A percentile compares a stretch with the other conserved stretches of the same genome.
These are phyloP conservation scores for Lasioglossum malachurum DNA, from an alignment of 2,888 invertebrate species.

Conservation along the genomic window DNA sequence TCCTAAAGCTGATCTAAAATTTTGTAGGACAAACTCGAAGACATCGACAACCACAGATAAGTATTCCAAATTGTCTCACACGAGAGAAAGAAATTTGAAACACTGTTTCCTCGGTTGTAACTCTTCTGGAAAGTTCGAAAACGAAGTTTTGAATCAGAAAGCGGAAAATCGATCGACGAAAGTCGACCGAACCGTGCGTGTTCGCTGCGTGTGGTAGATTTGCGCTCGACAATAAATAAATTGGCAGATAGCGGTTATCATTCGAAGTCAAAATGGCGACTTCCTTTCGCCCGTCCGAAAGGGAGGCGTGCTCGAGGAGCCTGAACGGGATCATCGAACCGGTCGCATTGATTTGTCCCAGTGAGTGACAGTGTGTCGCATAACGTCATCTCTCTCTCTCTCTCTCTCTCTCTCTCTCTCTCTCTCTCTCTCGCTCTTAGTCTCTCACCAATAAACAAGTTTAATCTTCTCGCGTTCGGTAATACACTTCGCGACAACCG, in stretches of 20 bases:
- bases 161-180: background rate
- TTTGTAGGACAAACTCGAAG: too few species aligned
- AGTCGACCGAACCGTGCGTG: conserved; percentile 11
- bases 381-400: background rate
- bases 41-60: too few species aligned
- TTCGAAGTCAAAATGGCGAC: conserved; percentile 74
- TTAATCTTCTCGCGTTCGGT: background rate
- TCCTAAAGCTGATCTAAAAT: background rate
- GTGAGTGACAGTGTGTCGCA: background rate
- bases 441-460: background rate
- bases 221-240: conserved; percentile 74
- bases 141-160: background rate
- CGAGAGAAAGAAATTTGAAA: background rate
- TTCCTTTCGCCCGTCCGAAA: conserved; percentile 68
- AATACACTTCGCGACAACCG: background rate
- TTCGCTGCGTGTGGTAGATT: conserved; percentile 63
- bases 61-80: too few species aligned
- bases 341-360: conserved; percentile 35
- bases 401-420: too few species aligned
- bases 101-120: background rate
- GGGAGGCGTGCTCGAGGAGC: conserved; percentile 58
- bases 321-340: conserved; percentile 61
- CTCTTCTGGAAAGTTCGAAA: background rate
- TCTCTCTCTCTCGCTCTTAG: too few species aligned
- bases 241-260: conserved; percentile 73